phyloP scores from a whole-genome alignment of 35 echinoderm and acorn worm species.

The Chiridota heheva region DNA sequence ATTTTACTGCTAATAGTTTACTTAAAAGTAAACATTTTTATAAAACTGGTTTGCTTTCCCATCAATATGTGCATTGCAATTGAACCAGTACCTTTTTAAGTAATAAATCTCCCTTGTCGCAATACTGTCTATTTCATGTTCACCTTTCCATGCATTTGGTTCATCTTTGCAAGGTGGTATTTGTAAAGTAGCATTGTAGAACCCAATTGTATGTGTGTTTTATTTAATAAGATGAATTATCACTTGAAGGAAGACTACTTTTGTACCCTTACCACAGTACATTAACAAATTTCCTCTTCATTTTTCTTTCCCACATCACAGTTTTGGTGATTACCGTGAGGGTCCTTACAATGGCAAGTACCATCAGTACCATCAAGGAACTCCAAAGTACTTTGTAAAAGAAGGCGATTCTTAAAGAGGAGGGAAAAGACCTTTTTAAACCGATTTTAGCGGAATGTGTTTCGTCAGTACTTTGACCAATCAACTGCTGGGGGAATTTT shows the following conservation, averaged over 20 bases:
- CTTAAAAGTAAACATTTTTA: no score
- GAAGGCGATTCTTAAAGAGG: no score
- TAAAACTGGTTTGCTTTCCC: no score
- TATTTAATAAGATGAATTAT: background rate
- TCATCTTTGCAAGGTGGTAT: background rate
- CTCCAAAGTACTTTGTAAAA: constrained; percentile 77
- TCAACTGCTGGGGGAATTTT: no score
- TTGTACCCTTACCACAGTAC: background rate
- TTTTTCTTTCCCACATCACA: background rate
- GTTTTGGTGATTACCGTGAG: constrained; percentile 57
- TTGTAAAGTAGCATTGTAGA: background rate
- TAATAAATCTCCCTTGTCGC: no score
- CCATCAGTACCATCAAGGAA: constrained; percentile 83
- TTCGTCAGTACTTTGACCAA: no score
- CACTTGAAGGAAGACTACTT: background rate
- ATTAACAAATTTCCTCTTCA: background rate
- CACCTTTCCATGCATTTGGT: background rate
- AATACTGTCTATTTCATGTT: background rate
- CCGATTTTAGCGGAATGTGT: no score
- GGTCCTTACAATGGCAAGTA: constrained; percentile 9
- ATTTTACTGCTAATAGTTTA: no score
- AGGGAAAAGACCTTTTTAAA: no score
- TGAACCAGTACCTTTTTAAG: no score
- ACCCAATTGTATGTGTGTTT: background rate
- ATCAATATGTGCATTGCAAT: no score